Base-by-base conservation (phyloP, 2,888 invertebrate species). In the Drosophila picticornis region DNA sequence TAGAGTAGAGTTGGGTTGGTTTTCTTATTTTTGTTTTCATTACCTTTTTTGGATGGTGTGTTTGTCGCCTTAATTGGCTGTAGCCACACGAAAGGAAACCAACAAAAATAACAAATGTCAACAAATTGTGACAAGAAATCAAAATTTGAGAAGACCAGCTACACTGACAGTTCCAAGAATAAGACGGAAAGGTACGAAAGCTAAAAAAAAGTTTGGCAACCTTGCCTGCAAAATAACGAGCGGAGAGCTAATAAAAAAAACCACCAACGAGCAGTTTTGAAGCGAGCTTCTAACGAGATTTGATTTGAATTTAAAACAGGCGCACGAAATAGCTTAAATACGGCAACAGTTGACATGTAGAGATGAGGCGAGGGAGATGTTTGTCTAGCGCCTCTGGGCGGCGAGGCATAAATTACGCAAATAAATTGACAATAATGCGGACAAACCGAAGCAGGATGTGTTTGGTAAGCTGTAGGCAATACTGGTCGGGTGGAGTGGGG, bases 231-330 rank as follows among this genome's bases (percentile, higher is more conserved):
- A 56, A 62, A 68, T 75, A 86, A 86, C 80, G 75, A 80, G 72
- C 74, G 31, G 53, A 50, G 50, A 34, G 63, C 67, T 68, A 51
- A 75, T 75, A 81, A 81, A 66, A 74, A 59, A 56, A 59, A 38
- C 11, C 52, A 19, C 10, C 63, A 59, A 9, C 64, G 61, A 51
- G 61, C 76, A 56, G 36, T 78, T 72, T 68, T 84, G 72, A 72
- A 75, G 70, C 65, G 67, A 81, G 85, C 80, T 81, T 77, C 77
- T 78, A 80, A 88, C 71, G 72, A 87, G 90, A 88, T 91, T 91
- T 87, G 84, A 91, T 91, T 91, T 91, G 91, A 88, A 88, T 91
- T 90, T 91, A 84, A 90, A 90, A 86, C 74, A 90, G 88, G 78
- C 59, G 69, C 71, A 73, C 71, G 68, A 80, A 78, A 81, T 80